A percentile compares a stretch with the other conserved stretches of the same genome.
These are phyloP conservation scores for Rotaria sp. DNA, from an alignment of 2,888 invertebrate genomes.

Conservation along the genomic window DNA sequence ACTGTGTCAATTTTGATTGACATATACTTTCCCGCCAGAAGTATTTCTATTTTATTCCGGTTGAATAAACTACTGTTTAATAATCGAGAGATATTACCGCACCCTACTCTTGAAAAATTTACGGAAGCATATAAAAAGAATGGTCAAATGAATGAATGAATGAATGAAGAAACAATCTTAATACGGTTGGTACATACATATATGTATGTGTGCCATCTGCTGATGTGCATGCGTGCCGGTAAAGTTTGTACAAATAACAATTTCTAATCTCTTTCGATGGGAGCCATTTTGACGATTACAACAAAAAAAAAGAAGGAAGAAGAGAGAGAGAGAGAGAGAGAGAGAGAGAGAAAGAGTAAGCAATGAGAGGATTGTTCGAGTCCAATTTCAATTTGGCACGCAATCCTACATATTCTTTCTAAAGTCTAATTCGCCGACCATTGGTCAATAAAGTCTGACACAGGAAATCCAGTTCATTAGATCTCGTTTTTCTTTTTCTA, in stretches of 20 bases:
- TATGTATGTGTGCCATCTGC: conserved; percentile 15
- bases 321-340: not conserved
- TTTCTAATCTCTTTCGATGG: conserved; percentile 24
- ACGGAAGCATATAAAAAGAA: not conserved
- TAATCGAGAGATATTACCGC: not conserved
- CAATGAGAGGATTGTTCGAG: not conserved
- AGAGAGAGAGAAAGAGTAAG: too few species aligned
- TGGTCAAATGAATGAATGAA: not conserved
- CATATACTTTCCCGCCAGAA: not conserved
- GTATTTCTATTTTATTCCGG: not conserved
- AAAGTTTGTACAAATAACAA: conserved; percentile 24
- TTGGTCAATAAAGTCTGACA: not conserved
- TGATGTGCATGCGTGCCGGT: conserved; percentile 15
- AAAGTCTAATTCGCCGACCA: not conserved
- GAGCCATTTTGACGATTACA: conserved; percentile 19
- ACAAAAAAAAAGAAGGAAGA: not conserved
- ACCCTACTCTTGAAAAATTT: not conserved
- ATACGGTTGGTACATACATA: not conserved
- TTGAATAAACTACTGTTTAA: not conserved
- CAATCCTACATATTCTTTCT: not conserved
- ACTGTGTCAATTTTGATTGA: conserved; percentile 1
- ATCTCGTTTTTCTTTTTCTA: not conserved
- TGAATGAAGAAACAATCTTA: not conserved
- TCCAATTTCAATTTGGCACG: conserved; percentile 12
- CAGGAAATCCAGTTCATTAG: not conserved